Conservation (phyloP, 2,113 vertebrate species). For the Plotosus lineatus region DNA sequence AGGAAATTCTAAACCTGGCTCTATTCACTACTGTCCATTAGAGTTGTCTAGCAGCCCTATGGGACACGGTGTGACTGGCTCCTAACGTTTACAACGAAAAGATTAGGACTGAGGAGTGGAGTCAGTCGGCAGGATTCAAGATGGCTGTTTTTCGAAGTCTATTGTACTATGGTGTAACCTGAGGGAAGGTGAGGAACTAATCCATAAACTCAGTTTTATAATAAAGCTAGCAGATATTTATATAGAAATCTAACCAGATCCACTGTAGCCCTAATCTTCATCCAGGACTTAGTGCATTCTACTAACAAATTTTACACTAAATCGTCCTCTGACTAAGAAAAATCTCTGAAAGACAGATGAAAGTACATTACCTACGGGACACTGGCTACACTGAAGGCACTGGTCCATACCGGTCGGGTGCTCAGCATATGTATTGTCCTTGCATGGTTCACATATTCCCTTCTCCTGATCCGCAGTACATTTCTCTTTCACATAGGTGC, state of each 20-base stretch:
- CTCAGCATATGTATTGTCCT: constrained; percentile 72
- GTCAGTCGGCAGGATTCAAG: not conserved
- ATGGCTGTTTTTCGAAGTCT: not conserved
- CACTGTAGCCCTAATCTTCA: not conserved
- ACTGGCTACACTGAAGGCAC: constrained; percentile 74
- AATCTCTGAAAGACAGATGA: not conserved
- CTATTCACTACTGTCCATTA: constrained; percentile 42
- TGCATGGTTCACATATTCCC: constrained; percentile 65
- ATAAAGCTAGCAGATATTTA: no score
- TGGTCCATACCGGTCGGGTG: constrained; percentile 76
- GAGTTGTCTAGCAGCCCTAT: constrained; percentile 25
- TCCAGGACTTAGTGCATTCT: not conserved
- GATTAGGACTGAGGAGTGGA: not conserved
- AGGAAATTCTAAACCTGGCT: constrained; percentile 48
- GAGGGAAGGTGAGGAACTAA: not conserved
- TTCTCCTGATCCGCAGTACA: constrained; percentile 62
- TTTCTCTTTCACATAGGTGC: constrained; percentile 67
- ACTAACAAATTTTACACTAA: no score
- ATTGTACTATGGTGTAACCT: not conserved
- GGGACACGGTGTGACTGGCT: constrained; percentile 14
- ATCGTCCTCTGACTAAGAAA: no score
- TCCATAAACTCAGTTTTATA: no score
- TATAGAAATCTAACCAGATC: no score
- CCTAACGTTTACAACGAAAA: constrained; percentile 11
- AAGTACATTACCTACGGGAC: constrained; percentile 67